These are phyloP conservation scores for Thamnophis elegans DNA, from an alignment of 2,797 vertebrate genomes.

Conservation along the genomic window DNA sequence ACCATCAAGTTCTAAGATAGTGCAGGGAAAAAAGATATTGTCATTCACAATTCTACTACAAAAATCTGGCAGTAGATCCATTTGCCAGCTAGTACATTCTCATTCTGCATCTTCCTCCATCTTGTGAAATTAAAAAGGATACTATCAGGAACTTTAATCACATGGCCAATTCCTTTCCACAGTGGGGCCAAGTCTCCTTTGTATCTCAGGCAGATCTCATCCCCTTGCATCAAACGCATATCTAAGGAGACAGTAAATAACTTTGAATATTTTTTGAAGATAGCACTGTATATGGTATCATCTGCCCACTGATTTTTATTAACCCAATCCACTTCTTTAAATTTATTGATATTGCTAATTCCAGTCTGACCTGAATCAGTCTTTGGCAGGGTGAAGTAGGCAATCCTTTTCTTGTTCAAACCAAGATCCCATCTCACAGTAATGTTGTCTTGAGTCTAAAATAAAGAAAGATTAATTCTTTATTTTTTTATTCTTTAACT, in stretches of 20 bases:
- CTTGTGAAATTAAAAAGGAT: constrained; percentile 77
- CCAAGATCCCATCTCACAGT: constrained; percentile 99
- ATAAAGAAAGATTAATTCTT: constrained; percentile 21
- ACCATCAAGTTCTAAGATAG: not conserved
- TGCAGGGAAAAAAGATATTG: not conserved
- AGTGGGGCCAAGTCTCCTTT: constrained; percentile 93
- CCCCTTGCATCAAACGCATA: constrained; percentile 98
- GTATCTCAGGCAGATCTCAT: constrained; percentile 96
- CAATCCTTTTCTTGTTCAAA: constrained; percentile 99
- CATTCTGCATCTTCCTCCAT: not conserved
- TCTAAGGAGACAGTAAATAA: constrained; percentile 72
- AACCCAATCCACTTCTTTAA: not conserved
- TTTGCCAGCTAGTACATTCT: too few species aligned
- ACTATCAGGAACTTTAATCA: constrained; percentile 99
- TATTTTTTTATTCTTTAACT: not conserved
- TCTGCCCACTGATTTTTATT: not conserved
- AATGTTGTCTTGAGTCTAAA: constrained; percentile 98
- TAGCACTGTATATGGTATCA: not conserved
- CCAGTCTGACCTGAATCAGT: constrained; percentile 86
- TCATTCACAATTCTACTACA: not conserved
- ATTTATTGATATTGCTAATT: too few species aligned
- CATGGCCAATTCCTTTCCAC: constrained; percentile 98
- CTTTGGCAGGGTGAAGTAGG: constrained; percentile 99
- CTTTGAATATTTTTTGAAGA: not conserved
- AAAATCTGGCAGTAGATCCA: not conserved